A percentile compares a stretch with the other conserved stretches of the same genome.
Conservation (phyloP, 2,888 invertebrate genomes). For the Epistrophella euchroma region DNA sequence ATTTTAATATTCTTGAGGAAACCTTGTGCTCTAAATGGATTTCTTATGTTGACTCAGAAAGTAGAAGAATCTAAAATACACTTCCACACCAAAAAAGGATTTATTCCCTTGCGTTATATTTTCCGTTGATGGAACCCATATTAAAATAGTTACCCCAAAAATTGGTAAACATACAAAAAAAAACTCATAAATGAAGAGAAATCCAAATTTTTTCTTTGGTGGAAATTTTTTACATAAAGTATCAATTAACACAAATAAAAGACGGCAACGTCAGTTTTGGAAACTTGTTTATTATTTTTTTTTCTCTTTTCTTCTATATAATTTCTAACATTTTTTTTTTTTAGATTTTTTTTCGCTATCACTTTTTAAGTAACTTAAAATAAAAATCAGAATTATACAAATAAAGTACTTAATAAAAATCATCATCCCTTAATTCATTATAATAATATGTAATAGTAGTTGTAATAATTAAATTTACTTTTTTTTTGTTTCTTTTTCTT, state of each 20-base stretch:
- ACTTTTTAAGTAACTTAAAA: constrained; percentile 76
- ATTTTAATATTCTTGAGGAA: no score
- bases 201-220: no score
- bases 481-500: constrained; percentile 52
- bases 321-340: constrained; percentile 58
- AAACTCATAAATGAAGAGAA: no score
- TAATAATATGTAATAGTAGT: constrained; percentile 50
- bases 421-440: constrained; percentile 71
- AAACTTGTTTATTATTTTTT: constrained; percentile 68
- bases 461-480: constrained; percentile 69
- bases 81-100: no score
- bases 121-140: no score
- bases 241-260: constrained; percentile 11
- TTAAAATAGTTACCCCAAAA: no score
- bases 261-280: constrained; percentile 59
- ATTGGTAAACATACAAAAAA: no score
- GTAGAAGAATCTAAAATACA: no score
- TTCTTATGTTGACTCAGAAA: no score
- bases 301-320: constrained; percentile 58
- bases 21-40: no score
- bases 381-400: constrained; percentile 72
- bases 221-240: no score
- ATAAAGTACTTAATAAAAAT: constrained; percentile 71
- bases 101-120: no score
- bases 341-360: constrained; percentile 68